Conservation (phyloP, 2,888 invertebrate genomes). For the Orchesella flavescens region DNA sequence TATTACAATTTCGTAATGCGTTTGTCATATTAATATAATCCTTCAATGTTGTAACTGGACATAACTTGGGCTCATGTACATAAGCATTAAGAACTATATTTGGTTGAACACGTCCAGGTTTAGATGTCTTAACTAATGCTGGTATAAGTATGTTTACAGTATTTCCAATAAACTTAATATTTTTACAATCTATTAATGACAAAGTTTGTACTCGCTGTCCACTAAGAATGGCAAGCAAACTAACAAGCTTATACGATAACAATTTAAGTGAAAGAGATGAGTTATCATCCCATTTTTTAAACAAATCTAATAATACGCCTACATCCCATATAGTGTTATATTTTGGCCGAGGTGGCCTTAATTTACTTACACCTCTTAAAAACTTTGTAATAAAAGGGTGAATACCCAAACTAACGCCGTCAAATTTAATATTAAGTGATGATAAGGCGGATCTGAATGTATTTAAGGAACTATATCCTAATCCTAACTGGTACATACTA, state of each 20-base stretch:
- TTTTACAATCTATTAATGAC: constrained; percentile 2
- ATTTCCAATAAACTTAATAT: constrained; percentile 27
- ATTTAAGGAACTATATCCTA: constrained; percentile 43
- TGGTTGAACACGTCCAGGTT: neutral
- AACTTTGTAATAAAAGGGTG: constrained; percentile 42
- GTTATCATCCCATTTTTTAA: neutral
- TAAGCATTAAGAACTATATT: neutral
- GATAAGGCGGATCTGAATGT: constrained; percentile 50
- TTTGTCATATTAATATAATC: constrained; percentile 19
- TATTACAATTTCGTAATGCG: neutral
- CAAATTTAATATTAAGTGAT: neutral
- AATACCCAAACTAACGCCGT: constrained; percentile 3
- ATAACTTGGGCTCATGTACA: constrained; percentile 1
- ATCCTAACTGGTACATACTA: neutral
- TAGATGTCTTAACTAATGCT: neutral
- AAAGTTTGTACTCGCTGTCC: constrained; percentile 59
- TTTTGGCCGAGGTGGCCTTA: constrained; percentile 28
- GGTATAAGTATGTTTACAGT: constrained; percentile 12
- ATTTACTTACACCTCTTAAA: constrained; percentile 40
- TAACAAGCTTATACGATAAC: constrained; percentile 36
- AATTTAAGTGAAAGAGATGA: neutral
- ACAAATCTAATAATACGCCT: constrained; percentile 13
- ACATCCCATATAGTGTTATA: constrained; percentile 56
- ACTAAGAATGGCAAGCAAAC: constrained; percentile 37
- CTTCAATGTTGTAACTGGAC: constrained; percentile 13